Evolutionary conservation across 2,888 invertebrate species (phyloP), one percentile per base, ranked within the genome.

Genomic region (Tridacna gigas): DNA sequence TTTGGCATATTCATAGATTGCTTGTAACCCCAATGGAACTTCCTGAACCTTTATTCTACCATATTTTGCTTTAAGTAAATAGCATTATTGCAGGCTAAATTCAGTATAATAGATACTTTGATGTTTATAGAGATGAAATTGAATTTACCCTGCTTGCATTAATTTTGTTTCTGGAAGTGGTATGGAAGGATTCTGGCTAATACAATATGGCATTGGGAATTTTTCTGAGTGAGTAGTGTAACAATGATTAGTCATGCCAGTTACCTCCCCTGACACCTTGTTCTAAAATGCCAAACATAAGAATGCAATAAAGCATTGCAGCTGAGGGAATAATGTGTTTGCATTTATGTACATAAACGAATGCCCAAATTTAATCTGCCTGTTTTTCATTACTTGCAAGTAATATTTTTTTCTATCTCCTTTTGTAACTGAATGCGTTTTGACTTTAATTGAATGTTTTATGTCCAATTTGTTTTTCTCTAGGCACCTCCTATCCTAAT

Each of bases 361-460:
- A 86, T 86, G 86, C 86, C 86, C 82, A 74, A 73, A 75, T 73
- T 73, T 82, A 80, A 86, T 77, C 77, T 86, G 86, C 86, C 86
- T 86, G 86, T 82, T 74, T 37, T 82, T 79, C 73, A 66, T 80
- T 81, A 77, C 80, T 75, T 67, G 73, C 79, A 77, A 71, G 78
- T 79, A 79, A 83, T 67, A 83, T 80, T 71, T 74, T 71, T 63
- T 69, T 74, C 74, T 77, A 28, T 78, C 77, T 80, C 69, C 67
- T 80, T 74, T 73, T 81, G 74, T 78, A 45, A 51, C 66, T 84
- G 75, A 37, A 80, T 76, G 78, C 71, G 76, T 66, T 78, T 74
- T 73, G 73, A 77, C n/a, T n/a, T 77, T 71, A 25, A 71, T 47
- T 71, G 71, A 71, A 28, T 48, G 47, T 47, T 63, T 77, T 11